A percentile compares a stretch with the other conserved stretches of the same genome.
These are phyloP conservation scores for Tympanoctomys barrerae DNA, from an alignment of 2,797 vertebrate genomes.

Conservation along the genomic window DNA sequence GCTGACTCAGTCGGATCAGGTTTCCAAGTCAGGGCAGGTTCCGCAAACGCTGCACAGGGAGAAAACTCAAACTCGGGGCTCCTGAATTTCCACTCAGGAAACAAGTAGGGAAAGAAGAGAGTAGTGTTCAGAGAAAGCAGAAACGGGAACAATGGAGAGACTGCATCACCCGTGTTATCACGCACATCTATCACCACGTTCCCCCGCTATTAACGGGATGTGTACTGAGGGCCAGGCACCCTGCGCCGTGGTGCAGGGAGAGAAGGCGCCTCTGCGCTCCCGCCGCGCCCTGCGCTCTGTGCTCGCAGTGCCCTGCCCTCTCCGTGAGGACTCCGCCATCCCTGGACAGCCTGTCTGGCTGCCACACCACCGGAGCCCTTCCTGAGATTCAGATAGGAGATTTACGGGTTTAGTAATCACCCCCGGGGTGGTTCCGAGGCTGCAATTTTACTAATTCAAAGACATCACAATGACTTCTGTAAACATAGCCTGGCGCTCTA, in stretches of 20 bases:
- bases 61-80: not conserved
- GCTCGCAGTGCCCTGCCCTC: not conserved
- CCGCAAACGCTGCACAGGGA: not conserved
- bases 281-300: not conserved
- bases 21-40: not conserved
- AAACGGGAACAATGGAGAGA: not conserved
- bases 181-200: not conserved
- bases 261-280: not conserved
- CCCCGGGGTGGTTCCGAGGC: not conserved
- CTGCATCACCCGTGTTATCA: not conserved
- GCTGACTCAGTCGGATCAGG: not conserved
- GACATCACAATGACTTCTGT: not conserved
- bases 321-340: rapidly evolving
- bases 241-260: not conserved
- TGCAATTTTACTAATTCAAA: not conserved
- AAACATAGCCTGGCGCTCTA: not conserved
- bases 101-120: not conserved
- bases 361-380: not conserved
- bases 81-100: not conserved
- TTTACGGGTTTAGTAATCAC: not conserved
- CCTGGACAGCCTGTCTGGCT: not conserved
- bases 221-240: not conserved
- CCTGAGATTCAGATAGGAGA: not conserved
- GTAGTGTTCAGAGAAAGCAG: not conserved
- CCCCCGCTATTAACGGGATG: not conserved